Conservation (phyloP, 2,888 invertebrate genomes). For the Ophion slaviceki region DNA sequence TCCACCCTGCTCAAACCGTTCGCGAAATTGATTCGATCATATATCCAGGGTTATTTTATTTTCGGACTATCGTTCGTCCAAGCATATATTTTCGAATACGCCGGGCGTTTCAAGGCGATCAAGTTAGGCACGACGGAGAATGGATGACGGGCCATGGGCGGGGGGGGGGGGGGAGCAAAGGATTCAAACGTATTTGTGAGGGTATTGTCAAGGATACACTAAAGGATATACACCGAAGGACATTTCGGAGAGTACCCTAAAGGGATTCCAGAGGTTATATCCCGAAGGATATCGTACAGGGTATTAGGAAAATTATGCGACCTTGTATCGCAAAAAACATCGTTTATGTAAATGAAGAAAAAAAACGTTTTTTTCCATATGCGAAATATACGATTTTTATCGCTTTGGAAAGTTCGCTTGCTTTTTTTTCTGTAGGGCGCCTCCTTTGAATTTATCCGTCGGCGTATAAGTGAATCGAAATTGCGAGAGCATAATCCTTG, state of each 20-base stretch:
- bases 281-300: constrained; percentile 2
- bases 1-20: neutral
- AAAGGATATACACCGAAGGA: constrained; percentile 17
- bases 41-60: neutral
- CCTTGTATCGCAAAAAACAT: neutral
- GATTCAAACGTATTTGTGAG: neutral
- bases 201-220: constrained; percentile 9
- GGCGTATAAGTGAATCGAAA: neutral
- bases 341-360: neutral
- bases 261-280: neutral
- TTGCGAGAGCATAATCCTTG: neutral
- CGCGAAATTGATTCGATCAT: neutral
- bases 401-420: neutral
- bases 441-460: constrained; percentile 1
- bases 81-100: neutral
- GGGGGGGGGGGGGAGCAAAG: neutral
- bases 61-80: neutral
- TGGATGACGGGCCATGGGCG: neutral
- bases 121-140: neutral
- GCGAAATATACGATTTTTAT: neutral
- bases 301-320: constrained; percentile 22
- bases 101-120: neutral
- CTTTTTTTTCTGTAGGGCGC: neutral
- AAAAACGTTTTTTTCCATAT: neutral
- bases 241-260: neutral